Evolutionary conservation across 2,888 invertebrate species (phyloP), one percentile per base, ranked within the genome.

Genomic region (Caenorhabditis sp.): DNA sequence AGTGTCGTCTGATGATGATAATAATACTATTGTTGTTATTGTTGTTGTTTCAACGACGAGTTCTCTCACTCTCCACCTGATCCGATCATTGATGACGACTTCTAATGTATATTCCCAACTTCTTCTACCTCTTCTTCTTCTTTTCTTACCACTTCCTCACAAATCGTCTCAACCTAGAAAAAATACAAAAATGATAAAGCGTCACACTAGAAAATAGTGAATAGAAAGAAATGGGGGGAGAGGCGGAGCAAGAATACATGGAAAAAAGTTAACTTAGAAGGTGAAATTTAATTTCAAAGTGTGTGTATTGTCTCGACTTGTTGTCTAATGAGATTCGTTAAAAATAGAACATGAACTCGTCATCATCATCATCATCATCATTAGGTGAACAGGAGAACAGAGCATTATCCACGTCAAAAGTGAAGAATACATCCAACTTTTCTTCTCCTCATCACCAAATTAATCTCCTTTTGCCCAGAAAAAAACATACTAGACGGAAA

Each of bases 361-460:
- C 31, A 31, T 31, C 31, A 31, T 31, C 31, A 31, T 31, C 31
- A 31, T 31, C 31, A 31, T 31, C 31, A 31, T 31, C 31, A 31
- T 31, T 52, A 58, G 70, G 38, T 54, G 59, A 57, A 23, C 17
- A 53, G 52, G 38, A 43, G 50, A 31, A 31, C 31, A 10, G 31
- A 31, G 31, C 5, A 31, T 7, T 31, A 31, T 31, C 10, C 31
- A 31, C 31, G 10, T 7, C 31, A 31, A 31, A 4, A 31, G 31
- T 4, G 31, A 31, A 31, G 31, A 43, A 43, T 43, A 3, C 43
- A 43, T 17, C 43, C 17, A 43, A 43, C 17, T 43, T 43, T 43
- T 43, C 43, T 43, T 14, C 17, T 43, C 17, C 17, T 7, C 17
- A 10, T 43, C 43, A 43, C 43, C 43, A 43, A 43, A 43, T 43